phyloP scores from a whole-genome alignment of 2,113 vertebrate genomes.

The Anoura caudifer region DNA sequence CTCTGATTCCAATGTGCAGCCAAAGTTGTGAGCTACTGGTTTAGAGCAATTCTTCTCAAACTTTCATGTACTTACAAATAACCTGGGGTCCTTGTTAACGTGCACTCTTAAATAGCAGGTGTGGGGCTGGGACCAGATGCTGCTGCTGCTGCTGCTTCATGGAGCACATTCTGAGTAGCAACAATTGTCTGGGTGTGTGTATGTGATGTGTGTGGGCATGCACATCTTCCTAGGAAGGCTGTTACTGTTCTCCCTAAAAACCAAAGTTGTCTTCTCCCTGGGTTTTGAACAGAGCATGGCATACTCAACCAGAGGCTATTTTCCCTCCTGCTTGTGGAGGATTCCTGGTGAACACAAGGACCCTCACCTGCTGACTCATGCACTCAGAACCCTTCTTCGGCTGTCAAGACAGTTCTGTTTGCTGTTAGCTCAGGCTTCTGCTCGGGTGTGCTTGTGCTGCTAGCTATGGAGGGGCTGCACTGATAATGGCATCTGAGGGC shows the following conservation, averaged over 20 bases:
- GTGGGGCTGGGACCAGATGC: too few relatives aligned
- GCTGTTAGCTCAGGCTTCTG: constrained; percentile 30
- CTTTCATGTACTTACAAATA: not conserved
- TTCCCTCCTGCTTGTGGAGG: not conserved
- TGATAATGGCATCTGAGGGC: constrained; percentile 65
- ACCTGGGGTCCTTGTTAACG: not conserved
- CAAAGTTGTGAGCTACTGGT: not conserved
- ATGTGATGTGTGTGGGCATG: rapidly evolving
- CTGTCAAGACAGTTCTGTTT: not conserved
- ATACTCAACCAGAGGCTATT: not conserved
- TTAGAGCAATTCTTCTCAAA: not conserved
- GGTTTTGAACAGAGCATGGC: not conserved
- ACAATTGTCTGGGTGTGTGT: not conserved
- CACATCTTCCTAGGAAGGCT: not conserved
- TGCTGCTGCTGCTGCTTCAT: not conserved
- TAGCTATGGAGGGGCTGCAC: constrained; percentile 18
- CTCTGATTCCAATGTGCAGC: not conserved
- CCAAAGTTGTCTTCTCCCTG: not conserved
- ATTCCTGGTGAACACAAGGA: not conserved
- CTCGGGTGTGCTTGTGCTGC: constrained; percentile 31
- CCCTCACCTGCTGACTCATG: not conserved
- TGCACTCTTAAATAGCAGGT: not conserved
- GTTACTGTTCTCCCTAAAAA: not conserved
- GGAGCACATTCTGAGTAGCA: not conserved
- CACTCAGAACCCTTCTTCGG: not conserved